These are phyloP conservation scores for Hippocampus abdominalis DNA, from an alignment of 2,113 vertebrate species.

Conservation along the genomic window DNA sequence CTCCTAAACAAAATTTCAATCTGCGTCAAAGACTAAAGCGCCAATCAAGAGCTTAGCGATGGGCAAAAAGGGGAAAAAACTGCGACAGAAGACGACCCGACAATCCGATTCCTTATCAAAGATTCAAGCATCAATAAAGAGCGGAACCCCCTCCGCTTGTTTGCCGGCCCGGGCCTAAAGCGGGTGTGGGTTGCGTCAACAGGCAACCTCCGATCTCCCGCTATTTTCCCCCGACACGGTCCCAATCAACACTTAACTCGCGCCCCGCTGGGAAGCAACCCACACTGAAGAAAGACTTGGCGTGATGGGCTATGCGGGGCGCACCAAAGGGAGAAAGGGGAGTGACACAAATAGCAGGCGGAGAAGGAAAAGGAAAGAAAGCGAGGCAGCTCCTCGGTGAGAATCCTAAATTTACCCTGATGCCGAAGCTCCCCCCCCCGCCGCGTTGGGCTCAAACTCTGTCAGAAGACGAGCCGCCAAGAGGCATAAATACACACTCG, in stretches of 20 bases:
- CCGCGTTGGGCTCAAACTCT: conserved; percentile 35
- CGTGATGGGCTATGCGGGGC: conserved; percentile 36
- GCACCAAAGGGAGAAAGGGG: conserved; percentile 22
- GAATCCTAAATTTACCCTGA: conserved; percentile 47
- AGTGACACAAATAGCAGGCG: conserved; percentile 45
- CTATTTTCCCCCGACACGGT: conserved; percentile 63
- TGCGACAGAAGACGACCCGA: neutral
- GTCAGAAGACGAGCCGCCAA: conserved; percentile 38
- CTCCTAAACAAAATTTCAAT: too few relatives aligned
- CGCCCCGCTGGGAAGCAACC: conserved; percentile 52
- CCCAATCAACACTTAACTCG: conserved; percentile 71
- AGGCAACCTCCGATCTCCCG: conserved; percentile 41
- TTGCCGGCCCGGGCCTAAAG: conserved; percentile 30
- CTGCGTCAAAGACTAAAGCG: neutral
- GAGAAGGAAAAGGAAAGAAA: conserved; percentile 26
- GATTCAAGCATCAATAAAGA: conserved; percentile 22
- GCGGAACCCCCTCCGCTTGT: conserved; percentile 13
- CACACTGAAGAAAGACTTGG: conserved; percentile 50
- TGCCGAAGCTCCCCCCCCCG: conserved; percentile 9
- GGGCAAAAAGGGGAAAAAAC: too few relatives aligned
- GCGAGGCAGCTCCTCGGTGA: conserved; percentile 31
- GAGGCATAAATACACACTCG: conserved; percentile 13
- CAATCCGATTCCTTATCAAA: conserved; percentile 2
- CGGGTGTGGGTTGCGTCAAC: conserved; percentile 29
- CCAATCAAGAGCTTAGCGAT: neutral